A percentile compares a stretch with the other conserved stretches of the same genome.
phyloP scores from a whole-genome alignment of 2,797 vertebrate genomes.

The Sebastes trivittatus region DNA sequence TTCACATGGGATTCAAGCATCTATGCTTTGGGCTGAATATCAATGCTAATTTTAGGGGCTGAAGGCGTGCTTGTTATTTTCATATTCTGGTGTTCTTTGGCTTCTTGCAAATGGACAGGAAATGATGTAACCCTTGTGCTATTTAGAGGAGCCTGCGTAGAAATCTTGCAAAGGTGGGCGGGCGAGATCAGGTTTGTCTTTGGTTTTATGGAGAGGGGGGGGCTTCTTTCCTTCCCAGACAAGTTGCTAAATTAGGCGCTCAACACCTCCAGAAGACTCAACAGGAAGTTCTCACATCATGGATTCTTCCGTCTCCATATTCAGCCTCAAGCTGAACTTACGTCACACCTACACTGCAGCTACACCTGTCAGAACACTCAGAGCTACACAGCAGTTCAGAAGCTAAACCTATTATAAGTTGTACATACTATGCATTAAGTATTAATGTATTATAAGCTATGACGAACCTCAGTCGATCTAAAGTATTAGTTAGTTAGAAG shows the following conservation, averaged over 20 bases:
- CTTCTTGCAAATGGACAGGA: constrained; percentile 35
- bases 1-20: constrained; percentile 16
- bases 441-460: not conserved
- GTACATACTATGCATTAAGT: not conserved
- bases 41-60: constrained; percentile 27
- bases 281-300: constrained; percentile 53
- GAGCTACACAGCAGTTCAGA: not conserved
- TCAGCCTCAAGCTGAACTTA: constrained; percentile 12
- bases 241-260: constrained; percentile 42
- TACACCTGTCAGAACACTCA: constrained; percentile 15
- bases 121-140: constrained; percentile 26
- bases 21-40: constrained; percentile 6
- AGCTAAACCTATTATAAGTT: not conserved
- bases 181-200: constrained; percentile 39
- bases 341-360: constrained; percentile 21
- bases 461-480: not conserved
- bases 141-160: constrained; percentile 48
- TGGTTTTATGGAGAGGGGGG: constrained; percentile 16
- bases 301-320: constrained; percentile 40
- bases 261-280: constrained; percentile 54
- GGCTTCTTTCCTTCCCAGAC: constrained; percentile 22
- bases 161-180: constrained; percentile 42
- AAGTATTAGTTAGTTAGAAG: not conserved
- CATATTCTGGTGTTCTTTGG: constrained; percentile 17
- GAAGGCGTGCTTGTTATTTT: constrained; percentile 23